Percentiles rank a stretch among this genome's conserved stretches.
These are phyloP conservation scores for Albula goreensis DNA, from an alignment of 2,113 vertebrate genomes.

Conservation along the genomic window DNA sequence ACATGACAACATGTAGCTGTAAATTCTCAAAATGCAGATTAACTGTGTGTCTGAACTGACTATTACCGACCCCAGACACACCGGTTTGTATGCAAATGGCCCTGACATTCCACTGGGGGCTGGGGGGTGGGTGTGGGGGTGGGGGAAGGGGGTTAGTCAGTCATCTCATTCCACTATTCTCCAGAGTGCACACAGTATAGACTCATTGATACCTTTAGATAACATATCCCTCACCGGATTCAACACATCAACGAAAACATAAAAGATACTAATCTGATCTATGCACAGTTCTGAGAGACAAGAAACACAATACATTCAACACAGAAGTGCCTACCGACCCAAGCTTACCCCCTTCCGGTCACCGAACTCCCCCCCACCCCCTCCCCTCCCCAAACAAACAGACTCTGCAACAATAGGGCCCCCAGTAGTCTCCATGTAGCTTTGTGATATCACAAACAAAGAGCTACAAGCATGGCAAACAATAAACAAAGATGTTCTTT, in stretches of 20 bases:
- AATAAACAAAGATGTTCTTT: background rate
- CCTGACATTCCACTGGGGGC: background rate
- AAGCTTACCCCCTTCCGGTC: background rate
- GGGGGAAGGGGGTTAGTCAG: background rate
- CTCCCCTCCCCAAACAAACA: background rate
- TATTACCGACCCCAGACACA: background rate
- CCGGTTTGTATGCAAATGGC: background rate
- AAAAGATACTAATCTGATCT: background rate
- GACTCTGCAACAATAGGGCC: constrained; percentile 14
- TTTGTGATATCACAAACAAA: constrained; percentile 25
- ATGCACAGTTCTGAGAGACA: background rate
- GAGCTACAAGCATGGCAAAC: background rate
- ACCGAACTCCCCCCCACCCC: background rate
- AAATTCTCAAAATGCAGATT: background rate
- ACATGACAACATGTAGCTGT: background rate
- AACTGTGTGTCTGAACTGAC: background rate
- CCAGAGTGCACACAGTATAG: background rate
- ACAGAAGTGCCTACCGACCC: background rate
- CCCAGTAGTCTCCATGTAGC: background rate
- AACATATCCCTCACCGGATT: background rate
- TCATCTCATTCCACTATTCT: background rate
- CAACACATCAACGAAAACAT: background rate
- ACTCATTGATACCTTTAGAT: background rate
- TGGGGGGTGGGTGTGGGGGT: no score
- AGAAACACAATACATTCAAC: background rate